Percentiles rank a stretch among this genome's conserved stretches.
Conservation (phyloP, 2,888 invertebrate species). For the Sinelater perroti region DNA sequence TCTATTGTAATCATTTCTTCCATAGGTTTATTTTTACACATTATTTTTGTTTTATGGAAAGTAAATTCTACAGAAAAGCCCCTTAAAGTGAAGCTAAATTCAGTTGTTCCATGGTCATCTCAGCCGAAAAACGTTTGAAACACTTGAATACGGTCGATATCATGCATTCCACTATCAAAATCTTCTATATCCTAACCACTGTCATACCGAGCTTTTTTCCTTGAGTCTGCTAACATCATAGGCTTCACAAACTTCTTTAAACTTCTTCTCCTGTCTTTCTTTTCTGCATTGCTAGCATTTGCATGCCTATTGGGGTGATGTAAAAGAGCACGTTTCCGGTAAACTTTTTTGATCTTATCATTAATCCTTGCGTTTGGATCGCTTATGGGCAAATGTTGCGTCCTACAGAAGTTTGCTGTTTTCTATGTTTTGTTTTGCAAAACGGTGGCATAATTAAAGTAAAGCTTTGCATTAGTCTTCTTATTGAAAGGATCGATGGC, state of each 20-base stretch:
- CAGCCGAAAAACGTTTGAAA: constrained; percentile 85
- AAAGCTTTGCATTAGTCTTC: constrained; percentile 88
- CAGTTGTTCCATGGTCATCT: constrained; percentile 62
- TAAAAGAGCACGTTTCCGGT: constrained; percentile 86
- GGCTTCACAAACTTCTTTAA: constrained; percentile 97
- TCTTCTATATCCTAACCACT: constrained; percentile 91
- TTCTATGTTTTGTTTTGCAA: constrained; percentile 81
- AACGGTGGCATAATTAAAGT: constrained; percentile 90
- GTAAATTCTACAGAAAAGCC: constrained; percentile 70
- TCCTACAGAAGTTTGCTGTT: constrained; percentile 83
- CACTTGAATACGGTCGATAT: constrained; percentile 84
- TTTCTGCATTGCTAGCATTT: constrained; percentile 82
- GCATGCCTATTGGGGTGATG: constrained; percentile 96
- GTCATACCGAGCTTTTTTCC: constrained; percentile 90
- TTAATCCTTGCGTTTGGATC: constrained; percentile 95
- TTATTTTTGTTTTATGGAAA: no score
- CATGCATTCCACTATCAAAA: constrained; percentile 65
- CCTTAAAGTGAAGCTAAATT: constrained; percentile 65
- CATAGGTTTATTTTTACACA: no score
- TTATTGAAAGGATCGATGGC: constrained; percentile 85
- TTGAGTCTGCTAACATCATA: constrained; percentile 90
- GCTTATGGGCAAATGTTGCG: constrained; percentile 88
- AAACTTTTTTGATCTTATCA: constrained; percentile 95
- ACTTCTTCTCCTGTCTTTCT: constrained; percentile 93
- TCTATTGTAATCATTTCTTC: no score